A percentile compares a stretch with the other conserved stretches of the same genome.
Evolutionary conservation across 2,113 vertebrate genomes (phyloP).

Genomic region (Hemichromis elongatus): DNA sequence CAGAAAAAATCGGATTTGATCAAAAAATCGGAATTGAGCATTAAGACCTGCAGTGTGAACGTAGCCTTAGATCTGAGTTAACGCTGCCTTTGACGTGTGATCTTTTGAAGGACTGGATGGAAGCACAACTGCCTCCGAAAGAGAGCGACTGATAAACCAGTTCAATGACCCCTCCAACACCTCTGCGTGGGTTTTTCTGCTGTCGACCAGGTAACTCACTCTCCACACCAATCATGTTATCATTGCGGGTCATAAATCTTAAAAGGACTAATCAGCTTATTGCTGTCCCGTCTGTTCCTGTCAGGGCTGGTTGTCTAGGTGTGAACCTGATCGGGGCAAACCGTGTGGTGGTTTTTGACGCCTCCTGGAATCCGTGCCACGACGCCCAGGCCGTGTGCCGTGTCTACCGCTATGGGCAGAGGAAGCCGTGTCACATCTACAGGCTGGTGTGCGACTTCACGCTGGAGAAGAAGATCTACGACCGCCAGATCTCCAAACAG

Average conservation of each 20-base stretch:
- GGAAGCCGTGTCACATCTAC: constrained; percentile 90
- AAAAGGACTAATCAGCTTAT: not conserved
- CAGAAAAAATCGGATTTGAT: no score
- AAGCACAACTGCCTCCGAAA: constrained; percentile 89
- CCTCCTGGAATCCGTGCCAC: constrained; percentile 96
- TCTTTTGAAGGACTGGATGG: constrained; percentile 84
- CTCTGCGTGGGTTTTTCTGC: constrained; percentile 85
- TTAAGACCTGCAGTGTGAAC: no score
- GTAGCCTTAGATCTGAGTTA: not conserved
- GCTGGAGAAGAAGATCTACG: constrained; percentile 96
- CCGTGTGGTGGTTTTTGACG: constrained; percentile 94
- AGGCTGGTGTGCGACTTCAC: constrained; percentile 93
- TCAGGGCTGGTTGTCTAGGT: constrained; percentile 90
- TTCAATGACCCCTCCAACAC: constrained; percentile 90
- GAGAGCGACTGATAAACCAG: constrained; percentile 92
- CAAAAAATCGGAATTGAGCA: no score
- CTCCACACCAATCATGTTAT: no score
- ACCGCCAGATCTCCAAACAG: constrained; percentile 96
- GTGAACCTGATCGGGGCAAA: constrained; percentile 96
- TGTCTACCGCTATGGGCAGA: constrained; percentile 94
- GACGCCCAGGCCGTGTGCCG: constrained; percentile 94
- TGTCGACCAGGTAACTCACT: constrained; percentile 83
- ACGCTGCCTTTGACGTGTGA: not conserved
- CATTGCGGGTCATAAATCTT: not conserved
- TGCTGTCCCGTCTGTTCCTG: not conserved